Evolutionary conservation across 2,888 invertebrate species (phyloP), one percentile per base, ranked within the genome.

Genomic region (Volucella inflata): DNA sequence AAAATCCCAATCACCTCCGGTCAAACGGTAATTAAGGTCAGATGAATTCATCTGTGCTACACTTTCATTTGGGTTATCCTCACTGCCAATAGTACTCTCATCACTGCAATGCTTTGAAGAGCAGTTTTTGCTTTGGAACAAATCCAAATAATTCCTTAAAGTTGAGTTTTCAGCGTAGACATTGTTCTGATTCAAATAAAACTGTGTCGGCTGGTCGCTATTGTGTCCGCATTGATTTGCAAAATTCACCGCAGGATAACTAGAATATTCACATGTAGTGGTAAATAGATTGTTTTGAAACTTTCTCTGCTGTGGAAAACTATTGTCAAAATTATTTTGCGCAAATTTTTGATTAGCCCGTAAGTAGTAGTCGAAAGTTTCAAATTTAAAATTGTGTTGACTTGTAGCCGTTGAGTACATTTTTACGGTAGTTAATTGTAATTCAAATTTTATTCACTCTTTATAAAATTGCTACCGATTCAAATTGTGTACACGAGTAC

Each of bases 21-120:
- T 50, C 10, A 76, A 51, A 12, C 81, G 85, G 8, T 51, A 72
- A 50, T 59, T 71, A 38, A 65, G 48, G 57, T 68, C 76, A 76
- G 46, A 50, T 50, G 74, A 70, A 48, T 4, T 40, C 51, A 75
- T 48, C 11, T 79, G 79, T 12, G 64, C 10, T 21, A 38, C 50
- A 55, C 16, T 71, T 16, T 80, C 75, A 48, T 30, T 80, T 38
- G 76, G 65, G 40, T 21, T 65, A 50, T 81, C 81, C 76, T 67
- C 85, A 72, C 85, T 85, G 42, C 76, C 80, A 67, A 81, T 21
- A 17, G 85, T 85, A 14, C 85, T 85, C 17, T 85, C 85, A 48
- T 85, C 85, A 64, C 80, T 85, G 51, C 12, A 16, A 50, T 72
- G 50, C 17, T 67, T 75, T 36, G 55, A 53, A n/a, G 65, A 48